Evolutionary conservation across 2,888 invertebrate species (phyloP).

Genomic region (Elmis aenea): DNA sequence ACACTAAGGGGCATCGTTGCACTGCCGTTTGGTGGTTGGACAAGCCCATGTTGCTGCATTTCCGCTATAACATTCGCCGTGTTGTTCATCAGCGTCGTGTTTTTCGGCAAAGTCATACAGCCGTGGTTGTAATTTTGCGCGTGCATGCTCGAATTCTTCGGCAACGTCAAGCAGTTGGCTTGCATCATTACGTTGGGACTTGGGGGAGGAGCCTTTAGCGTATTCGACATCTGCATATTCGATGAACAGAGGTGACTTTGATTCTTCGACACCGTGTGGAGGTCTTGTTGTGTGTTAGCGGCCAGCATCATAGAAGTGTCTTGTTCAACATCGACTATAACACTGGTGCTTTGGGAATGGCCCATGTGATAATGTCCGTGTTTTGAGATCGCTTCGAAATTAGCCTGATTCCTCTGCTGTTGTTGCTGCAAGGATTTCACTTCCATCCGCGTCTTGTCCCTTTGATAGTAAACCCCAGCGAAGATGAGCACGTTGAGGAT

Average conservation of each 20-base stretch:
- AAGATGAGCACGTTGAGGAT: constrained; percentile 79
- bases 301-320: constrained; percentile 57
- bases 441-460: constrained; percentile 71
- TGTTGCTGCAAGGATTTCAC: constrained; percentile 74
- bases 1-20: constrained; percentile 53
- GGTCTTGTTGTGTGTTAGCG: constrained; percentile 51
- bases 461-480: constrained; percentile 79
- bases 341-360: constrained; percentile 71
- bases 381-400: constrained; percentile 72
- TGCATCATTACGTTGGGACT: constrained; percentile 54
- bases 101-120: constrained; percentile 58
- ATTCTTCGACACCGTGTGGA: constrained; percentile 52
- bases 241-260: constrained; percentile 52
- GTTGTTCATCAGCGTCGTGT: constrained; percentile 50
- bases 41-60: constrained; percentile 55
- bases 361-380: constrained; percentile 76
- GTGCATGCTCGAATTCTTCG: constrained; percentile 51
- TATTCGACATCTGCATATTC: constrained; percentile 45
- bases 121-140: constrained; percentile 31
- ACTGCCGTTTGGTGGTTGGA: constrained; percentile 57
- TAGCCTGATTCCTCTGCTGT: constrained; percentile 59
- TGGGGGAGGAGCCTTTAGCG: constrained; percentile 59
- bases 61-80: constrained; percentile 52
- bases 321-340: constrained; percentile 81
- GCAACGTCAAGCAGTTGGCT: constrained; percentile 45